Evolutionary conservation across 2,888 invertebrate genomes (phyloP), one percentile per base, ranked within the genome.

Genomic region (Amblyjoppa proteus): DNA sequence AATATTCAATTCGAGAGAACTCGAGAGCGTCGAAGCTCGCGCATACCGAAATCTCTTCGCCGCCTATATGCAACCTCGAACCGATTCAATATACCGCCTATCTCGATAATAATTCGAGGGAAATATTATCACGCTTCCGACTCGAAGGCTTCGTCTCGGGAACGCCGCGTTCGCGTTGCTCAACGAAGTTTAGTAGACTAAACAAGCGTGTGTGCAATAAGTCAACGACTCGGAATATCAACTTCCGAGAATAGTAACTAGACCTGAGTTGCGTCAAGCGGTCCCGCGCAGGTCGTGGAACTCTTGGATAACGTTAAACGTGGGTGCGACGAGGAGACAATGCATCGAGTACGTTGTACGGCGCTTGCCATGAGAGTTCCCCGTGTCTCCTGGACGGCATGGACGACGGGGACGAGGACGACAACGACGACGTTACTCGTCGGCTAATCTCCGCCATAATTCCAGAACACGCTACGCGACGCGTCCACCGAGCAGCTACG

Each of bases 361-460:
- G 64, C 53, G 34, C 38, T 45, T 16, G 56, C 53, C 20, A 13
- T 61, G 53, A 68, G 16, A 51, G 34, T 56, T 69, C 51, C 49
- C 66, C 28, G 61, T 64, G 20, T 38, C 71, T 51, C 20, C 64
- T 38, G 64, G 53, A 78, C 38, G 82, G 68, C 41, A 13, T 2
- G 41, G 45, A 45, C 45, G 45, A 45, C 45, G 3, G 16, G 13
- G 45, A 45, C 13, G 16, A 38, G 41, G 38, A 68, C 68, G 20
- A 68, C 41, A 41, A 68, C 69, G 49, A 69, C 73, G 71, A 83
- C 83, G 83, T 84, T 81, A 79, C 64, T 79, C 77, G 78, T 74
- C 81, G 79, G 84, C 85, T 86, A 87, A 86, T 86, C 84, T 86
- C 84, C 70, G 75, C 82, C 84, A 82, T 84, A 86, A 84, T 87